Evolutionary conservation across 2,797 vertebrate species (phyloP).

Genomic region (Halcyon smyrnensis): DNA sequence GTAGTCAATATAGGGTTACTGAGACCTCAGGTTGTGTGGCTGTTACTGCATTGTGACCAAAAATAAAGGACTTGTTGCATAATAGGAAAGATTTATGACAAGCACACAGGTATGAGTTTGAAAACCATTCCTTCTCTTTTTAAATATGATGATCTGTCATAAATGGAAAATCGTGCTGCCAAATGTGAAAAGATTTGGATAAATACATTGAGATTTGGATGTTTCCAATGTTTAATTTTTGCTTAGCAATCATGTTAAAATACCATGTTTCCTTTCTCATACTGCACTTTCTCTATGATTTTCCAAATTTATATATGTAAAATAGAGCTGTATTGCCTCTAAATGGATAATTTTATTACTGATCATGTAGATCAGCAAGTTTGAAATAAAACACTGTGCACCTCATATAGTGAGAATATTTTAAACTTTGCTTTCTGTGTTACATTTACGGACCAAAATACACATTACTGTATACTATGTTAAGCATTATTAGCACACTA

Average conservation of each 20-base stretch:
- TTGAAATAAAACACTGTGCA: background rate
- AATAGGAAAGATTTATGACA: background rate
- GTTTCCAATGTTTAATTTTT: background rate
- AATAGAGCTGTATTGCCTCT: background rate
- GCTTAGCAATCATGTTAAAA: background rate
- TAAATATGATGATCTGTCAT: background rate
- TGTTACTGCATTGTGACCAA: background rate
- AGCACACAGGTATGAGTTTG: background rate
- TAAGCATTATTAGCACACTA: background rate
- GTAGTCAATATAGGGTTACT: background rate
- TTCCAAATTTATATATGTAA: background rate
- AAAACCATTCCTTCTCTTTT: background rate
- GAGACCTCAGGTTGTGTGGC: background rate
- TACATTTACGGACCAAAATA: background rate
- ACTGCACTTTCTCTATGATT: background rate
- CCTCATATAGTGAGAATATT: background rate
- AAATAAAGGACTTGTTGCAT: background rate
- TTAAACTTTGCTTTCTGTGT: conserved; percentile 3
- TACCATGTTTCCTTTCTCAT: background rate
- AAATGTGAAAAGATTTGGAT: background rate
- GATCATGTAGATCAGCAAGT: background rate
- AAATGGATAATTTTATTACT: background rate
- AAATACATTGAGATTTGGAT: background rate
- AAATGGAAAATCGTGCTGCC: background rate
- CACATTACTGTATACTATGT: background rate